Evolutionary conservation across 2,888 invertebrate genomes (phyloP).

Genomic region (Hypena proboscidalis): DNA sequence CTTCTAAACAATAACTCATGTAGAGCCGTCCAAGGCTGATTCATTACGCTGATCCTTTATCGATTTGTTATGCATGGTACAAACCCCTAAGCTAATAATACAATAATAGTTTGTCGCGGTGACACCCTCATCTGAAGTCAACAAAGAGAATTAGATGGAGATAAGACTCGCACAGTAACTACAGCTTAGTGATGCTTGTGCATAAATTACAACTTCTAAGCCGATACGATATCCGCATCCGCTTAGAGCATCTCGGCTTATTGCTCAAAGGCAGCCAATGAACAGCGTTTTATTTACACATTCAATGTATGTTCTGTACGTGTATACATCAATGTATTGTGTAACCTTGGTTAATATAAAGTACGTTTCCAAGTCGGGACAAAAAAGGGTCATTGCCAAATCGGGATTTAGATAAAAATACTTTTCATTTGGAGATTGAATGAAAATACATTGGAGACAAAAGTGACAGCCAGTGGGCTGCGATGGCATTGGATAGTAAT

Average conservation of each 20-base stretch:
- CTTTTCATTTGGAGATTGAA: no score
- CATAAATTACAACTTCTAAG: not conserved
- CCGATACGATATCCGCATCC: not conserved
- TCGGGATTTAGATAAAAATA: not conserved
- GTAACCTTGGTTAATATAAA: not conserved
- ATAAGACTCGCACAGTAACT: not conserved
- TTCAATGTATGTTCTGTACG: no score
- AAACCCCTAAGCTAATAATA: no score
- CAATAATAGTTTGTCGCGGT: not conserved
- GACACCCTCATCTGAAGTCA: not conserved
- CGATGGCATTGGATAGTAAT: no score
- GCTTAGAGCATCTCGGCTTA: not conserved
- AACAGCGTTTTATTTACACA: no score
- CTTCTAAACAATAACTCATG: no score
- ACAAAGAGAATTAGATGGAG: not conserved
- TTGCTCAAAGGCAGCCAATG: no score
- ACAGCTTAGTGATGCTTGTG: not conserved
- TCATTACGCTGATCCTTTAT: no score
- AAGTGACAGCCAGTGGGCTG: no score
- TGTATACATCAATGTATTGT: not conserved
- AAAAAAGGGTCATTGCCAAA: not conserved
- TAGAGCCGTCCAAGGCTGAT: no score
- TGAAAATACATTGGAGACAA: no score
- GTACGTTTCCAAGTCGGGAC: not conserved
- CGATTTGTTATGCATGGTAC: no score